A percentile compares a stretch with the other conserved stretches of the same genome.
Evolutionary conservation across 2,113 vertebrate species (phyloP).

Genomic region (Phalacrocorax aristotelis): DNA sequence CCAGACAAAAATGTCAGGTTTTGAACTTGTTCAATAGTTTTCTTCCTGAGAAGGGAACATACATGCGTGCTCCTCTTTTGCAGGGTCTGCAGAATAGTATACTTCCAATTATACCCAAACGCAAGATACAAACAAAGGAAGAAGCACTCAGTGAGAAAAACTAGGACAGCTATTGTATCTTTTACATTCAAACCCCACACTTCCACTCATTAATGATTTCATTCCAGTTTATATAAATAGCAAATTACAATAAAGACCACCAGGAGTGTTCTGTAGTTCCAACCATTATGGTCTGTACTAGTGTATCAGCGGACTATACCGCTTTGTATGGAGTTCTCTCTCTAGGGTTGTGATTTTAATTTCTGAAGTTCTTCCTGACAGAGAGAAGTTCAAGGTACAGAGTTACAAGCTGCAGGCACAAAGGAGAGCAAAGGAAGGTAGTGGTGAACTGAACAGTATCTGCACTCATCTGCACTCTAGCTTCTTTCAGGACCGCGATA

Average conservation of each 20-base stretch:
- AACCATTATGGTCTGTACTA: neutral
- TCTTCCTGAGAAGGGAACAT: neutral
- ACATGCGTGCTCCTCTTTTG: neutral
- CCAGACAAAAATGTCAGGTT: neutral
- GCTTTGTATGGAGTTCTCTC: neutral
- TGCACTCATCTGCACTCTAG: neutral
- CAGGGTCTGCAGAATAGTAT: neutral
- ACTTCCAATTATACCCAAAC: neutral
- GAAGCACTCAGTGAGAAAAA: neutral
- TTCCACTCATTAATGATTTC: neutral
- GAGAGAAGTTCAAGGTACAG: neutral
- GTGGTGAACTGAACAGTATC: neutral
- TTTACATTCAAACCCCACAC: neutral
- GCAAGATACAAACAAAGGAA: neutral
- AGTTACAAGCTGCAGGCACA: neutral
- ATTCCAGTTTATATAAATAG: neutral
- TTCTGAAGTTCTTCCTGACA: neutral
- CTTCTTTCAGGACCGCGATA: neutral
- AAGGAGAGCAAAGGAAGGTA: neutral
- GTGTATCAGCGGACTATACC: neutral
- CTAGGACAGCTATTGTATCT: neutral
- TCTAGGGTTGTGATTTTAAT: neutral
- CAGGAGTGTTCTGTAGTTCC: neutral
- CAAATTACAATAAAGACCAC: neutral
- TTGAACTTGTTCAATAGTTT: neutral